Evolutionary conservation across 2,888 invertebrate genomes (phyloP).

Genomic region (Sympetrum striolatum): DNA sequence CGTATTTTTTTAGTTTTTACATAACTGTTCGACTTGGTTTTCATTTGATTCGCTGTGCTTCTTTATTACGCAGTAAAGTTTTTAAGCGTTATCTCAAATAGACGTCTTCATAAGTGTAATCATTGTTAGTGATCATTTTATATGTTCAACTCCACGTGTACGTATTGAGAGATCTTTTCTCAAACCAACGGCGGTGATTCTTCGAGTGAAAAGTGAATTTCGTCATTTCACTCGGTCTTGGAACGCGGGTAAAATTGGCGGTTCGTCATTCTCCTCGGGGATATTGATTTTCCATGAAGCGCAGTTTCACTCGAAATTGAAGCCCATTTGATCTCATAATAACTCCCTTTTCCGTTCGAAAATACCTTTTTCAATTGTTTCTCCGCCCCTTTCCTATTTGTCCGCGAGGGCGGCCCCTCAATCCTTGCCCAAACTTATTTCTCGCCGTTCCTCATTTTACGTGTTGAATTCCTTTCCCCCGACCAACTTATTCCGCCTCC

Average conservation of each 20-base stretch:
- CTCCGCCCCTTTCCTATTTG: background rate
- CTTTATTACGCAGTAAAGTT: no score
- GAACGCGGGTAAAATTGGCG: background rate
- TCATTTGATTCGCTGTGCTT: no score
- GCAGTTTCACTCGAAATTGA: background rate
- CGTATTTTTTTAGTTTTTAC: no score
- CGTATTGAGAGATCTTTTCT: no score
- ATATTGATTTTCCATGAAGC: conserved; percentile 25
- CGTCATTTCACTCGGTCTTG: no score
- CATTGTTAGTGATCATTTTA: no score
- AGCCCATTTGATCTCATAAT: background rate
- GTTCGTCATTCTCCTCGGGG: background rate
- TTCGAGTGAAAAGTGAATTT: no score
- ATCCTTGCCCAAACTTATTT: conserved; percentile 18
- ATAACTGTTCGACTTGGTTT: no score
- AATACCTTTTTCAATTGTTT: background rate
- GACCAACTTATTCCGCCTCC: background rate
- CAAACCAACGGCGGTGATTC: no score
- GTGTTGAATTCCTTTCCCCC: conserved; percentile 15
- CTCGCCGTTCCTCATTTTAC: background rate
- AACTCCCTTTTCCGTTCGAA: background rate
- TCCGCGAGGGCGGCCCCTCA: background rate
- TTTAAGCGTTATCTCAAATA: no score
- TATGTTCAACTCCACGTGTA: no score
- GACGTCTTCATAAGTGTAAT: no score